A percentile compares a stretch with the other conserved stretches of the same genome.
phyloP scores from a whole-genome alignment of 2,797 vertebrate species.

The Hylomyscus alleni region DNA sequence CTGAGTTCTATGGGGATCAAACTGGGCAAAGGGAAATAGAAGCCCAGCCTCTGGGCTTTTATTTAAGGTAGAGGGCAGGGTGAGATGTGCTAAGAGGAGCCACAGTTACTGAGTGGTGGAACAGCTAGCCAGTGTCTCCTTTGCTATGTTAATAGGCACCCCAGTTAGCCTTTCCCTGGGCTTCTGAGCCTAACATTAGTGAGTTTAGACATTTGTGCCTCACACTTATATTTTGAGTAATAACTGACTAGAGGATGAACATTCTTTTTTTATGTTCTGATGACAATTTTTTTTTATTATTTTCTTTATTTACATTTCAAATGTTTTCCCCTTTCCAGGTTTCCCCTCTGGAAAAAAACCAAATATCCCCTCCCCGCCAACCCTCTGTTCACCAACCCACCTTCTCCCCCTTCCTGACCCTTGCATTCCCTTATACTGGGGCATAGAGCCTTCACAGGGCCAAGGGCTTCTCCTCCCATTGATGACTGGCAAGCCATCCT shows the following conservation, averaged over 20 bases:
- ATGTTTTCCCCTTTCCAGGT: too few species aligned
- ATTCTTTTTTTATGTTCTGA: neutral
- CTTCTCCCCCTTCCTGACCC: too few species aligned
- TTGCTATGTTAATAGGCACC: neutral
- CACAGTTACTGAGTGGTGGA: neutral
- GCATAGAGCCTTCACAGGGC: too few species aligned
- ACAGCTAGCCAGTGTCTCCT: neutral
- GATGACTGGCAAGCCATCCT: too few species aligned
- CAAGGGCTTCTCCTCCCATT: too few species aligned
- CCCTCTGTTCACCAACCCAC: too few species aligned
- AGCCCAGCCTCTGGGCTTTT: neutral
- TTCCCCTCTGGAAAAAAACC: too few species aligned
- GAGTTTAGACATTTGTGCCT: neutral
- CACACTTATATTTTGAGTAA: slow-evolving; percentile 14
- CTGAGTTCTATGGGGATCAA: neutral
- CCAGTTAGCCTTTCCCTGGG: neutral
- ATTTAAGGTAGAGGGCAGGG: neutral
- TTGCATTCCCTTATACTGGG: too few species aligned
- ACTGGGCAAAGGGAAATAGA: neutral
- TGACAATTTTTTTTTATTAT: too few species aligned
- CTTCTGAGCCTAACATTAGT: neutral
- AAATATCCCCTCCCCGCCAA: too few species aligned
- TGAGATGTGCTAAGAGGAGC: neutral
- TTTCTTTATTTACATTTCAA: too few species aligned
- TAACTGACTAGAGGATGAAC: slow-evolving; percentile 3